Base-by-base conservation (phyloP, 2,888 invertebrate species). In the Autographa gamma region DNA sequence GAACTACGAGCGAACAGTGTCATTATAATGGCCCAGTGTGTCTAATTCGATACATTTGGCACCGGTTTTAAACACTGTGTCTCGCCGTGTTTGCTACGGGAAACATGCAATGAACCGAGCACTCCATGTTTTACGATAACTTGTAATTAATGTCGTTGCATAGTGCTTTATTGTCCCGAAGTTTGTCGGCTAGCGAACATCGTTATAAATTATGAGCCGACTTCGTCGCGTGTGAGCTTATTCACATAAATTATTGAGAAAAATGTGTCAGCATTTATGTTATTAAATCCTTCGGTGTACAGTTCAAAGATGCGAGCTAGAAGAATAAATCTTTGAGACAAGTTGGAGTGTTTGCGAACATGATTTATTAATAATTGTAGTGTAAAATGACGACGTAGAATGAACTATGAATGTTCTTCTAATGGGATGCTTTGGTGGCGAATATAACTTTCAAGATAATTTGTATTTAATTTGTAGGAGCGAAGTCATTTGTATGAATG, bases 101-200 rank as follows among this genome's bases (percentile, higher is more conserved):
- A 84, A 86, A 85, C 85, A 88, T 71, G 79, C 81, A 76, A 74
- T 79, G 74, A 81, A 86, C 79, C 77, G 73, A 75, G 73, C 75
- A 85, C 86, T 83, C 79, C 88, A 87, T 89, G 88, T 89, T 91
- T 92, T 91, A 91, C 90, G 90, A 93, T 92, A 92, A 90, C 87
- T 91, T 86, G 90, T 93, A 92, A 93, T 93, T 92, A 93, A 93
- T 91, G 93, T 91, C 90, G 84, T 86, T 85, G 88, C 89, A 88
- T 86, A 88, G 88, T 87, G 90, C 91, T 93, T 91, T 92, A 92
- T 91, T 91, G 90, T 91, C 82, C 88, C 85, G 85, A 84, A 88
- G 86, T 89, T 85, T 82, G 86, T 85, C 86, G 82, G 80, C 79
- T 81, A 69, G 85, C 76, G 86, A 82, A 85, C 82, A 82, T 83